Evolutionary conservation across 2,113 vertebrate species (phyloP).

Genomic region (Anguilla japonica): DNA sequence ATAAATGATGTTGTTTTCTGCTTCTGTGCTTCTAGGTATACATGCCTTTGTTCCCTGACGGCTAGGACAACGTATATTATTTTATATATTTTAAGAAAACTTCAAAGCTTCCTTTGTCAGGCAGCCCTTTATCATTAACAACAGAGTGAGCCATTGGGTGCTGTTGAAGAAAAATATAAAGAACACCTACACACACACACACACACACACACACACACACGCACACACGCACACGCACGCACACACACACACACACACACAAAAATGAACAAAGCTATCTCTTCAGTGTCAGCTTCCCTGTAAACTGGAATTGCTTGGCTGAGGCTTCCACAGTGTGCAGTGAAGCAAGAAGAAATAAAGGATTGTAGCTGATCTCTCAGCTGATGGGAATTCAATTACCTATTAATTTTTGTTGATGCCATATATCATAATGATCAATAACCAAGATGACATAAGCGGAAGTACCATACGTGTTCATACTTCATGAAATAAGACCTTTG

Average conservation of each 20-base stretch:
- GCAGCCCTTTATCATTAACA: background rate
- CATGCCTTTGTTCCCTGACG: background rate
- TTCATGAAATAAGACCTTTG: background rate
- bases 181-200: background rate
- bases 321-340: background rate
- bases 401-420: background rate
- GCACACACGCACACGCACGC: no score
- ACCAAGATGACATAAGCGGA: background rate
- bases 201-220: background rate
- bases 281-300: background rate
- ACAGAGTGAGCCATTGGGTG: background rate
- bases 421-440: background rate
- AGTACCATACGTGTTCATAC: background rate
- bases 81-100: background rate
- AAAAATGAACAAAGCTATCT: background rate
- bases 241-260: no score
- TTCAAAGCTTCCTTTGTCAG: background rate
- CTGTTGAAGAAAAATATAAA: background rate
- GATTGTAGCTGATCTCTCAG: constrained; percentile 3
- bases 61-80: background rate
- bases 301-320: background rate
- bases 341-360: background rate
- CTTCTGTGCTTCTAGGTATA: background rate
- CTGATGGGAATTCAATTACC: constrained; percentile 20
- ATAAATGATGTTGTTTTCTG: background rate